Conservation (phyloP, 2,113 vertebrate species). For the Scytalopus superciliaris region DNA sequence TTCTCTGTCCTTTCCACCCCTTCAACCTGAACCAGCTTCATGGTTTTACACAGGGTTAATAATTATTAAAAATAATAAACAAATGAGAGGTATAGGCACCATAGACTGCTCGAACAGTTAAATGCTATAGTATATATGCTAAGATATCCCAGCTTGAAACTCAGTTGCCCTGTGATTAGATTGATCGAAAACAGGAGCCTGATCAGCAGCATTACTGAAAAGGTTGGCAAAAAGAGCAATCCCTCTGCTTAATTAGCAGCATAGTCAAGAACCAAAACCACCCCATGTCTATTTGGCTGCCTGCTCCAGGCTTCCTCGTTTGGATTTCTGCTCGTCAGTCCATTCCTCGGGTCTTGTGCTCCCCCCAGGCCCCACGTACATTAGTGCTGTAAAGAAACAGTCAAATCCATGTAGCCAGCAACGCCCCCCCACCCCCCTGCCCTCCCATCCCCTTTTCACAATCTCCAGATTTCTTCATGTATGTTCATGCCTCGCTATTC, state of each 20-base stretch:
- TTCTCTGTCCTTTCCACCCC: not conserved
- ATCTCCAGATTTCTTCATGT: constrained; percentile 13
- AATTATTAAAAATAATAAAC: constrained; percentile 3
- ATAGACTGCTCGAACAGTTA: constrained; percentile 33
- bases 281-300: not conserved
- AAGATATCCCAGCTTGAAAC: not conserved
- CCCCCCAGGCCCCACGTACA: not conserved
- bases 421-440: not conserved
- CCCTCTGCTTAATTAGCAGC: constrained; percentile 1
- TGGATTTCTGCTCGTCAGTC: constrained; percentile 28
- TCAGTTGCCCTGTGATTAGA: not conserved
- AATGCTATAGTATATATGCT: not conserved
- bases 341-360: not conserved
- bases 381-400: not conserved
- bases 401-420: not conserved
- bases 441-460: not conserved
- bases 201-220: not conserved
- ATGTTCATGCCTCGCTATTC: constrained; percentile 47
- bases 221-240: constrained; percentile 1
- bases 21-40: not conserved
- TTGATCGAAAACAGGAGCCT: not conserved
- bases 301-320: constrained; percentile 21
- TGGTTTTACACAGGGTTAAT: not conserved
- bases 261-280: not conserved
- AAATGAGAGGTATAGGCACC: constrained; percentile 54